Percentiles rank a stretch among this genome's conserved stretches.
These are phyloP conservation scores for Oopsacas minuta DNA, from an alignment of 37 sponge, comb jelly and placozoan species.

Conservation along the genomic window DNA sequence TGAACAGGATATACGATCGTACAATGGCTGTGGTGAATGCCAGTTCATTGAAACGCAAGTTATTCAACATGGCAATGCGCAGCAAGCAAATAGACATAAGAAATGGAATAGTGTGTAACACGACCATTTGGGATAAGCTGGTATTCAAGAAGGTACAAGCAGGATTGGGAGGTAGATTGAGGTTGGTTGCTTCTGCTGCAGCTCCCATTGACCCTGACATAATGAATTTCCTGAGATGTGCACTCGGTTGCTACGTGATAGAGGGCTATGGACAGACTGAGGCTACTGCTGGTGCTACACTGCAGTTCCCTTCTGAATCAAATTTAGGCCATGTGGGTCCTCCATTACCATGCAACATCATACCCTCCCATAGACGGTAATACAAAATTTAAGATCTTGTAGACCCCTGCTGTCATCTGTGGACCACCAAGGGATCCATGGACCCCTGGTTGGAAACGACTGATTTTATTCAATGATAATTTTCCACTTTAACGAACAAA, in stretches of 20 bases:
- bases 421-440: no score
- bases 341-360: constrained; percentile 42
- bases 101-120: constrained; percentile 39
- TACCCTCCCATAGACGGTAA: no score
- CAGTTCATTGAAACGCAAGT: constrained; percentile 46
- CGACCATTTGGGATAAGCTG: constrained; percentile 73
- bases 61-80: constrained; percentile 60
- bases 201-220: constrained; percentile 73
- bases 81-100: constrained; percentile 52
- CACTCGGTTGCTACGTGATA: constrained; percentile 61
- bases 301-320: constrained; percentile 45
- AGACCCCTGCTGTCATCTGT: no score
- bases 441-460: no score
- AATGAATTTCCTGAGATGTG: constrained; percentile 54
- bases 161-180: constrained; percentile 63
- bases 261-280: constrained; percentile 99
- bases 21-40: constrained; percentile 47
- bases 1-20: constrained; percentile 89
- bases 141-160: constrained; percentile 69
- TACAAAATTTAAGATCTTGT: no score
- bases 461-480: no score
- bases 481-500: constrained; percentile 5
- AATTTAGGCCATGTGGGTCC: constrained; percentile 72
- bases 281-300: constrained; percentile 44
- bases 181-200: constrained; percentile 72